Conservation (phyloP, 2,888 invertebrate species). For the Trissolcus japonicus region DNA sequence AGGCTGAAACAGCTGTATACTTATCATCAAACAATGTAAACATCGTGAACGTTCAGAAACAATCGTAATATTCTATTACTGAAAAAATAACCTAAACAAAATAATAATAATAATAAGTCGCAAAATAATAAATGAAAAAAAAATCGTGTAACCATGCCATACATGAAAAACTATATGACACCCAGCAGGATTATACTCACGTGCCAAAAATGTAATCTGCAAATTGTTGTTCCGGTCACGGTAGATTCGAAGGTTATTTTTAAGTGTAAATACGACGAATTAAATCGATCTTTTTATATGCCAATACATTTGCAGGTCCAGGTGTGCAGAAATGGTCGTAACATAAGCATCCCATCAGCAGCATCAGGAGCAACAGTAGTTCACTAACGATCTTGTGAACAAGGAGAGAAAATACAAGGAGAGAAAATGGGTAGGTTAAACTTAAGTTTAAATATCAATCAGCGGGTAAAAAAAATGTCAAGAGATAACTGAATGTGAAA, state of each 20-base stretch:
- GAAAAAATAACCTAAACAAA: too few relatives aligned
- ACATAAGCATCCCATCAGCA: slow-evolving; percentile 63
- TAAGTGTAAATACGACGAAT: too few relatives aligned
- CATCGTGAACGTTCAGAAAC: too few relatives aligned
- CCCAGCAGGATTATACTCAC: too few relatives aligned
- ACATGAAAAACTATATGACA: too few relatives aligned
- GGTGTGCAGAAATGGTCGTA: slow-evolving; percentile 67
- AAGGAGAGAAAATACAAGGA: slow-evolving; percentile 60
- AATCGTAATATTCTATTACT: too few relatives aligned
- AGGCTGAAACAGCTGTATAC: slow-evolving; percentile 12
- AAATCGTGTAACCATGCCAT: too few relatives aligned
- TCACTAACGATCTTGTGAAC: slow-evolving; percentile 70
- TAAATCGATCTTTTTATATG: too few relatives aligned
- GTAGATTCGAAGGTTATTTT: slow-evolving; percentile 44
- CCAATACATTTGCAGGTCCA: background rate
- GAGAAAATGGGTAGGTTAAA: slow-evolving; percentile 64
- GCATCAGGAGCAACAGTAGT: slow-evolving; percentile 63
- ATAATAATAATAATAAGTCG: too few relatives aligned
- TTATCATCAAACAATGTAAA: background rate
- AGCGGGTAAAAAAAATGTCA: slow-evolving; percentile 62
- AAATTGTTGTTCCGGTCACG: too few relatives aligned
- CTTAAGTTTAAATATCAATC: slow-evolving; percentile 73
- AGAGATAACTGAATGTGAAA: slow-evolving; percentile 39
- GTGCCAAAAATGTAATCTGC: too few relatives aligned
- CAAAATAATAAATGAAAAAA: too few relatives aligned